A percentile compares a stretch with the other conserved stretches of the same genome.
Evolutionary conservation across 2,113 vertebrate genomes (phyloP).

Genomic region (Thunnus maccoyii): DNA sequence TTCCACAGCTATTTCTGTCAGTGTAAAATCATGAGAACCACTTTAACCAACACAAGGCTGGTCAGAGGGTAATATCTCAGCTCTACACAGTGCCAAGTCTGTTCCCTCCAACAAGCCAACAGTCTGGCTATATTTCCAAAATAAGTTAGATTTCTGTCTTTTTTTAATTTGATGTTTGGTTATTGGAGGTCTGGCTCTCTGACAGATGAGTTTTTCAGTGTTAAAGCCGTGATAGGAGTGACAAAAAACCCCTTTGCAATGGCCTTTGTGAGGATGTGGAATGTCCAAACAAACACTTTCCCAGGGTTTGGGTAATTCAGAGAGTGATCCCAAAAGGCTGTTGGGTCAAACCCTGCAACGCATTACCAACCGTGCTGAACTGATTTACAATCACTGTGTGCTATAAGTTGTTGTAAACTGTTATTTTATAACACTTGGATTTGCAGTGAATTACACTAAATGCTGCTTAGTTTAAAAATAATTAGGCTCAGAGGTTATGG

Average conservation of each 20-base stretch:
- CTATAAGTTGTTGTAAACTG: constrained; percentile 57
- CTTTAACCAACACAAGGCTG: constrained; percentile 61
- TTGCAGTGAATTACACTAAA: constrained; percentile 61
- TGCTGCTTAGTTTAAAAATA: constrained; percentile 29
- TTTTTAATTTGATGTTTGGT: constrained; percentile 48
- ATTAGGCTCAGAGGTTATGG: constrained; percentile 34
- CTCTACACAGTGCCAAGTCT: constrained; percentile 24
- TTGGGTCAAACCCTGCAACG: constrained; percentile 54
- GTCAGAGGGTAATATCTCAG: constrained; percentile 50
- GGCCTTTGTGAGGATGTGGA: constrained; percentile 69
- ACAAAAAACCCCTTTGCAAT: constrained; percentile 58
- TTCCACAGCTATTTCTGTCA: constrained; percentile 71
- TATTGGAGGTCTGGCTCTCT: constrained; percentile 37
- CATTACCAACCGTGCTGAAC: constrained; percentile 57
- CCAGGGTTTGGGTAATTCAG: constrained; percentile 66
- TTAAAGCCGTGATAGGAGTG: constrained; percentile 47
- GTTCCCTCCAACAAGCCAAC: constrained; percentile 27
- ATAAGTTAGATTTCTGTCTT: constrained; percentile 46
- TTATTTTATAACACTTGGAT: constrained; percentile 68
- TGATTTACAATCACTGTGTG: constrained; percentile 58
- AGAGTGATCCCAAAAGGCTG: constrained; percentile 38
- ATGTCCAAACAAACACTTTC: constrained; percentile 80
- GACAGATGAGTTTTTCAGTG: constrained; percentile 53
- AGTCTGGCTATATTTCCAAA: constrained; percentile 29
- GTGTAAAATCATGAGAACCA: constrained; percentile 74